phyloP scores from a whole-genome alignment of 92 coral and sea anemone genomes.

The Phenganax subtilis region DNA sequence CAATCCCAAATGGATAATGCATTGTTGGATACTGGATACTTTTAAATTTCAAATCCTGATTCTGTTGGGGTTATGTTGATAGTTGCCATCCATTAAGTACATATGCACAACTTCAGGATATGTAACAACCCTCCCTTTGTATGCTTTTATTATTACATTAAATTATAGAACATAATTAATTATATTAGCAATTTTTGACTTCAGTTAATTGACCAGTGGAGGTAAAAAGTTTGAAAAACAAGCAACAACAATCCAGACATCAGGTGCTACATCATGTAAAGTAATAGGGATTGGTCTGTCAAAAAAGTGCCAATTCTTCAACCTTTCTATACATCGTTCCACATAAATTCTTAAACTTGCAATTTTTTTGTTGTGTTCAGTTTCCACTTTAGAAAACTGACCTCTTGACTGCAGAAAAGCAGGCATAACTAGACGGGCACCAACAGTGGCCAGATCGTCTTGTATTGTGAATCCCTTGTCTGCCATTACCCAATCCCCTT shows the following conservation, averaged over 20 bases:
- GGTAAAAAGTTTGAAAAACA: slow-evolving; percentile 55
- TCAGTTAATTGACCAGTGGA: slow-evolving; percentile 15
- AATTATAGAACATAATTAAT: no score
- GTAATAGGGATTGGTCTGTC: slow-evolving; percentile 56
- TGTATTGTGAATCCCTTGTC: slow-evolving; percentile 54
- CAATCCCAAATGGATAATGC: no score
- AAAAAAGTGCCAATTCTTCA: slow-evolving; percentile 61
- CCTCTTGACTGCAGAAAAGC: slow-evolving; percentile 38
- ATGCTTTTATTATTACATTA: no score
- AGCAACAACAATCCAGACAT: slow-evolving; percentile 48
- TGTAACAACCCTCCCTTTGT: no score
- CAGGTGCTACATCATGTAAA: slow-evolving; percentile 44
- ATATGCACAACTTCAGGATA: no score
- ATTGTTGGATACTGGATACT: no score
- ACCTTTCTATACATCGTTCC: slow-evolving; percentile 53
- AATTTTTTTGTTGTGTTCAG: slow-evolving; percentile 49
- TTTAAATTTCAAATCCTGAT: no score
- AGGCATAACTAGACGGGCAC: slow-evolving; percentile 44
- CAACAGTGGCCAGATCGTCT: slow-evolving; percentile 54
- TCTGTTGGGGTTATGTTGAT: no score
- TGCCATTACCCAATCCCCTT: slow-evolving; percentile 46
- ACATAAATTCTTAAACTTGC: slow-evolving; percentile 56
- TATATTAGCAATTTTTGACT: no score
- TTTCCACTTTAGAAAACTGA: slow-evolving; percentile 43
- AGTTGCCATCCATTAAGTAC: no score